These are phyloP conservation scores for Anorthoa munda DNA, from an alignment of 2,888 invertebrate species.

Conservation along the genomic window DNA sequence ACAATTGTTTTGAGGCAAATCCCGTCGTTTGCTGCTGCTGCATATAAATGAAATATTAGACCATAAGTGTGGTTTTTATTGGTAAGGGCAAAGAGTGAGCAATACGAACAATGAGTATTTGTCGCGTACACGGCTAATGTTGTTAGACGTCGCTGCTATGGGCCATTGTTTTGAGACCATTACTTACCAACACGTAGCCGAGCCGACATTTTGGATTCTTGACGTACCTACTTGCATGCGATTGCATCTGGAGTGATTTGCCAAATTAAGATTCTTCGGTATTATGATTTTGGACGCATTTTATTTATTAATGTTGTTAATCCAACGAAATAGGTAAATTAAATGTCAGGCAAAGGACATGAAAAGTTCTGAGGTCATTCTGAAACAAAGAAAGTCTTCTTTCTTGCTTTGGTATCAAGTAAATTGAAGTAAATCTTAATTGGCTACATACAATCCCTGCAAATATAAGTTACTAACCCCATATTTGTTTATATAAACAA, in stretches of 20 bases:
- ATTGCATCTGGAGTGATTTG: slow-evolving; percentile 15
- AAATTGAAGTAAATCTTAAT: not conserved
- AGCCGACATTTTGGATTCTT: slow-evolving; percentile 53
- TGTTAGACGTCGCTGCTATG: slow-evolving; percentile 61
- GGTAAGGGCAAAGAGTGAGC: slow-evolving; percentile 58
- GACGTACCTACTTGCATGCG: slow-evolving; percentile 10
- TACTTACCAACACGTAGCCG: slow-evolving; percentile 52
- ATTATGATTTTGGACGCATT: not conserved
- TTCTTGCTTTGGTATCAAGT: not conserved
- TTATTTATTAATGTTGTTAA: not conserved
- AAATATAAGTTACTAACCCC: slow-evolving; percentile 1
- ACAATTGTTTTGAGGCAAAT: slow-evolving; percentile 51
- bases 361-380: not conserved
- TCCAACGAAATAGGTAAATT: not conserved
- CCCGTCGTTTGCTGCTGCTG: slow-evolving; percentile 47
- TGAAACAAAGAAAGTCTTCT: not conserved
- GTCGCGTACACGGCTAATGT: slow-evolving; percentile 64
- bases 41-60: slow-evolving; percentile 72
- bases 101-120: slow-evolving; percentile 72
- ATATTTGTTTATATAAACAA: slow-evolving; percentile 36
- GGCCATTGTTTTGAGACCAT: slow-evolving; percentile 67
- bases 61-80: slow-evolving; percentile 67
- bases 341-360: not conserved
- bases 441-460: slow-evolving; percentile 1
- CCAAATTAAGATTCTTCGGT: slow-evolving; percentile 1